Conservation (phyloP, 2,113 vertebrate species). For the Rhea pennata region DNA sequence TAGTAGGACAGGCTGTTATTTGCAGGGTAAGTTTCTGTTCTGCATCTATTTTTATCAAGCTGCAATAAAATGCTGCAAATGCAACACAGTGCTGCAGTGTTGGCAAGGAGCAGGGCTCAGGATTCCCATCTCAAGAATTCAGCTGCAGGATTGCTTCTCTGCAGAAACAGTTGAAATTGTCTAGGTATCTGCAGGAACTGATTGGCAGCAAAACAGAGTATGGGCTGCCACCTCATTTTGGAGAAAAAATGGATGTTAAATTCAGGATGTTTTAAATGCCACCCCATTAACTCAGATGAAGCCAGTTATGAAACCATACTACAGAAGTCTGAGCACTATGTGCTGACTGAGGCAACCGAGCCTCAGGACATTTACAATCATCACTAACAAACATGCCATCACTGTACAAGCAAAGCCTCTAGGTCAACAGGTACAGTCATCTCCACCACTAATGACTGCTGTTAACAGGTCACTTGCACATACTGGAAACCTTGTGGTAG, state of each 20-base stretch:
- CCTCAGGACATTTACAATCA: neutral
- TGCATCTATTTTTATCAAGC: slow-evolving; percentile 39
- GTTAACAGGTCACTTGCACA: neutral
- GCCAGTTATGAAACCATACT: neutral
- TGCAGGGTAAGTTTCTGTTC: neutral
- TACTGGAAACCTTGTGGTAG: neutral
- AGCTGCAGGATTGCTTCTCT: neutral
- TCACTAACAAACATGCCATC: neutral
- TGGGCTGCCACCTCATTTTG: neutral
- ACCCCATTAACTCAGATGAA: neutral
- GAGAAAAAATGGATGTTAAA: neutral
- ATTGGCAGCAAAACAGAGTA: neutral
- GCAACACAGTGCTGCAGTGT: neutral
- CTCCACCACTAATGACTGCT: rapidly evolving
- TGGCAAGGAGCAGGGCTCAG: neutral
- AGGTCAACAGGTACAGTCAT: neutral
- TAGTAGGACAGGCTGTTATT: neutral
- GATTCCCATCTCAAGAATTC: neutral
- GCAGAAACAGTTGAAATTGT: neutral
- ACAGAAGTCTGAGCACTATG: neutral
- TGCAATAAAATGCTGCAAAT: neutral
- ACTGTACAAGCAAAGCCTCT: neutral
- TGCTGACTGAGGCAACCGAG: neutral
- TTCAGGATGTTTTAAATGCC: neutral
- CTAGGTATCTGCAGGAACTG: neutral